Evolutionary conservation across 2,888 invertebrate genomes (phyloP), one percentile per base, ranked within the genome.

Genomic region (Drosophila maculinotata): DNA sequence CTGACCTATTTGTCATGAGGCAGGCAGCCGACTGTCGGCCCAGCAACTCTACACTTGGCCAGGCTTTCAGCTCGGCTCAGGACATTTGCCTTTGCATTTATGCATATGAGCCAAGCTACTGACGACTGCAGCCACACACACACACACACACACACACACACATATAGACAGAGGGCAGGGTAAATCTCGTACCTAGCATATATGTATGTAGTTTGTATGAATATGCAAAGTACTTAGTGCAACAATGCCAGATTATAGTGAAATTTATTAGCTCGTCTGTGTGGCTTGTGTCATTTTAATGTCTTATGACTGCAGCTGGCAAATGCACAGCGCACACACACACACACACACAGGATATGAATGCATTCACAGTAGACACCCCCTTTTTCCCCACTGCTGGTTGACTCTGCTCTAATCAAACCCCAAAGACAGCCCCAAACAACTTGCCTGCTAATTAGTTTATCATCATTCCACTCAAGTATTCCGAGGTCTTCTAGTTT

Each of bases 141-240:
- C 56, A 48, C 5, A 30, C 8, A 23, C 14, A 17, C 47, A 44
- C 14, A 35, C 17, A 30, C n/a, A 15, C 9, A 1, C 6, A 14
- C 2, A 2, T 23, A 5, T 20, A n/a, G 28, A 1, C 14, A 12
- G 30, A 20, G 9, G 7, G 14, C 0, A 1, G 25, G n/a, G 5
- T 33, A 23, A 54, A 52, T 70, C 25, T 17, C 10, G 8, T 41
- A 70, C 76, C 49, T 63, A 68, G 57, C 36, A 56, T 57, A 68
- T 41, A 66, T 70, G 76, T 73, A n/a, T n/a, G n/a, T n/a, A n/a
- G n/a, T 60, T 84, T 86, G 79, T 68, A 85, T 82, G 87, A 82
- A 85, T 83, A 87, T 83, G 86, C 86, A 86, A 86, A 82, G 71
- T 83, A 83, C 82, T 83, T 86, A 88, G 77, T 86, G 88, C 83